These are phyloP conservation scores for Eristalis tenax DNA, from an alignment of 2,888 invertebrate genomes.

Conservation along the genomic window DNA sequence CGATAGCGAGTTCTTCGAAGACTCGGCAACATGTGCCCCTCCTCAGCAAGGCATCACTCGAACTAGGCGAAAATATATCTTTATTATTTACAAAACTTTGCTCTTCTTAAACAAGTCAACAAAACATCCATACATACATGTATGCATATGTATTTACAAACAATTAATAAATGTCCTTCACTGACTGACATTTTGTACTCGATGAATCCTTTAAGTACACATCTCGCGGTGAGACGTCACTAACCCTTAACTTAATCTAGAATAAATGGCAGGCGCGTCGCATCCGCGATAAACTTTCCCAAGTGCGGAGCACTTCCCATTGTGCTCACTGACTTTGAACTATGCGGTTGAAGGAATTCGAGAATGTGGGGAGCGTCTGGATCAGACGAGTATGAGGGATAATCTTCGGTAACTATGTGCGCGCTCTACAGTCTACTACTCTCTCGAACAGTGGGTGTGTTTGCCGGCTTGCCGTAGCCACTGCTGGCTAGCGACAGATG, in stretches of 20 bases:
- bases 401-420: neutral
- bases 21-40: too few species aligned
- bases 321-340: slow-evolving; percentile 10
- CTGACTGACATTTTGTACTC: slow-evolving; percentile 15
- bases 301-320: neutral
- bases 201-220: neutral
- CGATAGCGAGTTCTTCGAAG: too few species aligned
- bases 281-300: neutral
- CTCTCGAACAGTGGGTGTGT: slow-evolving; percentile 74
- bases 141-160: neutral
- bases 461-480: slow-evolving; percentile 74
- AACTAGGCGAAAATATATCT: neutral
- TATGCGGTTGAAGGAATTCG: slow-evolving; percentile 1
- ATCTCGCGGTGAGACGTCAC: neutral
- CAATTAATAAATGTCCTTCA: neutral
- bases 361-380: neutral
- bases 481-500: slow-evolving; percentile 76
- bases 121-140: neutral
- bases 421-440: slow-evolving; percentile 78
- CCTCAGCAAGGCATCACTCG: neutral
- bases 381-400: slow-evolving; percentile 6
- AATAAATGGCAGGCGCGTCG: neutral
- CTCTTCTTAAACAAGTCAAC: slow-evolving; percentile 24
- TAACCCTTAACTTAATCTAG: neutral
- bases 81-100: slow-evolving; percentile 38